Base-by-base conservation (phyloP, 2,888 invertebrate genomes). In the Chalcosyrphus nemorum region DNA sequence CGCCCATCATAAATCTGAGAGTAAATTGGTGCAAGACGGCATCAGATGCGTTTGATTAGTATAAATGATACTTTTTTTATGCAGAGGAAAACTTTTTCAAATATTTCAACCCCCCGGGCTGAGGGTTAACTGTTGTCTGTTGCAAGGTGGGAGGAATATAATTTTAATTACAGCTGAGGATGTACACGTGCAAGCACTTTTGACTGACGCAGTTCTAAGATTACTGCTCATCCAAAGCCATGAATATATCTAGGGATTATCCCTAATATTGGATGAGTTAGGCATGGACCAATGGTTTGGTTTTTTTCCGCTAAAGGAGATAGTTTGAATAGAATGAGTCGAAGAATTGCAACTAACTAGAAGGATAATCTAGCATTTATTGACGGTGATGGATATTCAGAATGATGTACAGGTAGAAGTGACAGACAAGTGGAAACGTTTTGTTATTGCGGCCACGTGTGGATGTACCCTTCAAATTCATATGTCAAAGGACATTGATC, bases 11-110 rank as follows among this genome's bases (percentile, higher is more conserved):
- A 74, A 59, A 84, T 84, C 57, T 74, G 24, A 35, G 24, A 57
- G 74, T 54, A 80, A 75, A 84, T 84, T 70, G 57, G 32, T 43
- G 74, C 63, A 77, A 77, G 65, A 27, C 54, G 68, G 57, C 65
- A 75, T 84, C 84, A 84, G 84, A 84, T 84, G 84, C 77, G 41
- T 84, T 80, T 84, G 84, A 84, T 80, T 80, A 32, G 78, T 66
- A 84, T 78, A 75, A 84, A 84, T 84, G 80, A 84, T 78, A 15
- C 57, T 65, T 15, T 59, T 61, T 57, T 47, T 66, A 70, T 70
- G 56, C 63, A 52, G 38, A 84, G 19, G n/a, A n/a, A n/a, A n/a
- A n/a, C n/a, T n/a, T n/a, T n/a, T n/a, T n/a, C n/a, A n/a, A 19
- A 50, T 9, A 38, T 35, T 38, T 54, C 56, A 68, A 61, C 35